Evolutionary conservation across 2,888 invertebrate genomes (phyloP), one percentile per base, ranked within the genome.

Genomic region (Cepaea hortensis): DNA sequence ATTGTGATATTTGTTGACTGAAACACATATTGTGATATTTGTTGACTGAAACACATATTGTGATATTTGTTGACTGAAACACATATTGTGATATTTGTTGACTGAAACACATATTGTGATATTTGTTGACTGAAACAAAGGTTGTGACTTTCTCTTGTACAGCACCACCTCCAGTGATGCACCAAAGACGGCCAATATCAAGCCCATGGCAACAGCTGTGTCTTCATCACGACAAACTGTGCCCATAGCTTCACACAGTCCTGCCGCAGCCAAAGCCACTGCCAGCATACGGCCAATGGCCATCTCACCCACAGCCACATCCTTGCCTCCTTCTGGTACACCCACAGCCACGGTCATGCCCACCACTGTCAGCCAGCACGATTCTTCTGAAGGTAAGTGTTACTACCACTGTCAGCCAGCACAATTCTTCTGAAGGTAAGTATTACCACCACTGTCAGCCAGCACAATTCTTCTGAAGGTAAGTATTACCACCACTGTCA

Each of bases 231-330:
- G 91, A 50, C 91, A 90, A 55, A 90, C 92, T 70, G 90, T 93
- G 1, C 76, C 87, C n/a, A 87, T 87, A 68, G 85, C 87, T 23
- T 83, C 87, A n/a, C 91, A 91, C n/a, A 91, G 91, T 82, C 90
- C 90, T 18, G 92, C 92, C 18, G 92, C 92, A 88, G 96, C 94
- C 93, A 97, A 98, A 0, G 98, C 97, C 0, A 95, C 98, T 89
- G 98, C 98, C 46, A 98, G 98, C 91, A 98, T 98, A 92, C 96
- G 98, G 68, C 98, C 98, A 0, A 98, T 98, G 96, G 96, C 97
- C 3, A 96, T 96, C 84, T 96, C 96, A 83, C 90, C 93, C 55
- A 86, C 88, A 68, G 90, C 91, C 35, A 89, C 87, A 55, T 72
- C 85, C 68, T 70, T 85, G 61, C 90, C 93, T 1, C 84, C 92